Evolutionary conservation across 1,140 invertebrate species (phyloP).

Genomic region (Colletes latitarsis): DNA sequence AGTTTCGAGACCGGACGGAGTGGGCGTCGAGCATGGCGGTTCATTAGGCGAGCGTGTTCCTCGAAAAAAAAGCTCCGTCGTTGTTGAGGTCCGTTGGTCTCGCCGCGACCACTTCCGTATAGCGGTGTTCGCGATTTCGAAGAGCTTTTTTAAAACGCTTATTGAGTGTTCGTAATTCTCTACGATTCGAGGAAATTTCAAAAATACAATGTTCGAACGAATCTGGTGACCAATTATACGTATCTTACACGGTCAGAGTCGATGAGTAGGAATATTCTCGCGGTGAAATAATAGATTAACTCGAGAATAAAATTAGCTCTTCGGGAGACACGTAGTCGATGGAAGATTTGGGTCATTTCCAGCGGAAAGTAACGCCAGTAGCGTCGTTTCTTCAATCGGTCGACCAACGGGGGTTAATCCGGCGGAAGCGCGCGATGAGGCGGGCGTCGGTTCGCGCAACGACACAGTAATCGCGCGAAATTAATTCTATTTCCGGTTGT

Average conservation of each 20-base stretch:
- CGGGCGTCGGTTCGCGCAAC: not conserved
- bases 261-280: no score
- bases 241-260: no score
- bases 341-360: no score
- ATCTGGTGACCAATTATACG: no score
- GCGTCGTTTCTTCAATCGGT: no score
- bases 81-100: conserved; percentile 10
- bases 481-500: conserved; percentile 27
- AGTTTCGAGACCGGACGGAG: conserved; percentile 27
- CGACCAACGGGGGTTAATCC: no score
- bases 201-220: not conserved
- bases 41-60: conserved; percentile 24
- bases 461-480: not conserved
- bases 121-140: not conserved
- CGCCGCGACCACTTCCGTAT: conserved; percentile 6
- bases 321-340: no score
- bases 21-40: conserved; percentile 24
- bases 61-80: not conserved
- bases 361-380: no score
- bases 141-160: not conserved
- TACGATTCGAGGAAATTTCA: not conserved
- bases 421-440: no score
- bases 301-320: no score
- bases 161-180: no score
- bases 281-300: no score